These are phyloP conservation scores for Thalassaphorura encarpata DNA, from an alignment of 1,140 invertebrate genomes.

Conservation along the genomic window DNA sequence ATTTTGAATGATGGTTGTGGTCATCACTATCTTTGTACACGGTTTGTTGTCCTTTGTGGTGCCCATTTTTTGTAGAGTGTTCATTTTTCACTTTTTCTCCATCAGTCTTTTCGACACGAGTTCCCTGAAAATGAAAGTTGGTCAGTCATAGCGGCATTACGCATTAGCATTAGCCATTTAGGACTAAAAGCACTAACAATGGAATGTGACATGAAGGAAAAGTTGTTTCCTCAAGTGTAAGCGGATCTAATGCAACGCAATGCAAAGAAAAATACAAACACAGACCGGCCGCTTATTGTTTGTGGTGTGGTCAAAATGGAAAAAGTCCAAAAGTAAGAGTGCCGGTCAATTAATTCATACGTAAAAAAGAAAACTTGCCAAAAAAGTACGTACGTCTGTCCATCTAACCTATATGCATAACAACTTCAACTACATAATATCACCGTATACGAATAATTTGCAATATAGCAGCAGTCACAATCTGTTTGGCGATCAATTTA, in stretches of 20 bases:
- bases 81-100: conserved; percentile 29
- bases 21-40: conserved; percentile 16
- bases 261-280: background rate
- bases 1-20: conserved; percentile 13
- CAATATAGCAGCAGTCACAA: too few relatives aligned
- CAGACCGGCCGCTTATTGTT: background rate
- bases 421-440: too few relatives aligned
- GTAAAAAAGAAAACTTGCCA: too few relatives aligned
- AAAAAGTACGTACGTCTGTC: too few relatives aligned
- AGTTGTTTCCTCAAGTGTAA: background rate
- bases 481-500: too few relatives aligned
- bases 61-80: conserved; percentile 15
- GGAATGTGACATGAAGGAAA: background rate
- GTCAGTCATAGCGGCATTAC: too few relatives aligned
- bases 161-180: too few relatives aligned
- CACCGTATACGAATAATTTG: too few relatives aligned
- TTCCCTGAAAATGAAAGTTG: conserved; percentile 20
- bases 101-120: conserved; percentile 16
- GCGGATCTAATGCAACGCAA: background rate
- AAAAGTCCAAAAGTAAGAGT: too few relatives aligned
- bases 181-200: background rate
- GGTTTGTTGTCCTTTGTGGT: conserved; percentile 23
- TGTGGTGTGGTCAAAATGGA: background rate
- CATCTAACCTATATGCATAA: too few relatives aligned
- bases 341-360: too few relatives aligned